These are phyloP conservation scores for Leptopterna dolabrata DNA, from an alignment of 2,888 invertebrate species.

Conservation along the genomic window DNA sequence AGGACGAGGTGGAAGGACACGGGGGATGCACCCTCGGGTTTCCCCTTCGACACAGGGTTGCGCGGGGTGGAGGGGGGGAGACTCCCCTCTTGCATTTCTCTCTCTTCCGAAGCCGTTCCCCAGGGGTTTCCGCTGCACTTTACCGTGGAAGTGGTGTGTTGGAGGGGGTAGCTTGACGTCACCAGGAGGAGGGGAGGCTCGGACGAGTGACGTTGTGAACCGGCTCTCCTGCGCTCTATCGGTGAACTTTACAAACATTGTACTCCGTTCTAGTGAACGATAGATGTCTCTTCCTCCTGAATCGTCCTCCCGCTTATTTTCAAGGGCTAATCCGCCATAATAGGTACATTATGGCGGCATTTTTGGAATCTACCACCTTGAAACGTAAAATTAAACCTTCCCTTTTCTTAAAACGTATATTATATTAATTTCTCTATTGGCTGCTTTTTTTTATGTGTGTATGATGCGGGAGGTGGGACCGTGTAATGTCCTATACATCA, in stretches of 20 bases:
- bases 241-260: not conserved
- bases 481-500: too few species aligned
- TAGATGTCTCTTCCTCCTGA: not conserved
- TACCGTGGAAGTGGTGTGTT: too few species aligned
- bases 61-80: not conserved
- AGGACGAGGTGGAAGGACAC: not conserved
- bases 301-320: not conserved
- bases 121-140: not conserved
- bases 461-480: too few species aligned
- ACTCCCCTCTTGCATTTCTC: not conserved
- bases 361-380: too few species aligned
- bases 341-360: too few species aligned
- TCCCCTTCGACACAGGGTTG: not conserved
- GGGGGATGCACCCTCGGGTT: not conserved
- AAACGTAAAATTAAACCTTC: too few species aligned
- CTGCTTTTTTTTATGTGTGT: too few species aligned
- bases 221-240: not conserved
- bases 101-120: not conserved
- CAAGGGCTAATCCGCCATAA: not conserved
- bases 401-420: too few species aligned
- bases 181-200: not conserved
- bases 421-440: too few species aligned
- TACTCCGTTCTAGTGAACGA: not conserved
- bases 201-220: not conserved
- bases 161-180: not conserved